Evolutionary conservation across 2,888 invertebrate genomes (phyloP), one percentile per base, ranked within the genome.

Genomic region (Anoncus sp.): DNA sequence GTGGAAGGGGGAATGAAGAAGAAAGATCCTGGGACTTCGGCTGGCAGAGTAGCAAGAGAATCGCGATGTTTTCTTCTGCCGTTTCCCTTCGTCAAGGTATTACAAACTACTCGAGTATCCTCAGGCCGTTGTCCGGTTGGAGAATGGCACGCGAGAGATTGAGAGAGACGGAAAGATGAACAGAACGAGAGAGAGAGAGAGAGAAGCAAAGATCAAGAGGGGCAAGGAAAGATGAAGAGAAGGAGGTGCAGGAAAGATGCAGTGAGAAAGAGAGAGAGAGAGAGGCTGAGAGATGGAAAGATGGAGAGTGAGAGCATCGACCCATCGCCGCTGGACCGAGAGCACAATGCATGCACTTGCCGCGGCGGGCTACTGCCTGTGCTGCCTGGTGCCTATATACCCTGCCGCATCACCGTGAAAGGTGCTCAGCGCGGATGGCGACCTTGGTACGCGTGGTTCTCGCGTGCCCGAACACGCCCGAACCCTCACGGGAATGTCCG

Each of bases 381-480:
- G 60, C 47, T 62, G 49, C 38, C 74, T 62, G 24, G 43, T 75
- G 51, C 59, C 49, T 57, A 18, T 31, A 55, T 47, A 59, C 53
- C 72, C 70, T 49, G 66, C 75, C 71, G 78, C 78, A 71, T 78
- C 74, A 67, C 63, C 47, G 70, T 71, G 82, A 81, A 81, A 81
- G 83, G 80, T 82, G 67, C 79, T 77, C 77, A 67, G 40, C 53
- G 9, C 53, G 75, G 60, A 77, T 74, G 60, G 55, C 82, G 83
- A 81, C 84, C 84, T 84, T 84, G 84, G 81, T 84, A 79, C 84
- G 84, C 84, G 84, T 84, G 84, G 83, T 77, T 81, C 81, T 84
- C 84, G 84, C 84, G 84, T 84, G 84, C 83, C 83, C 83, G 83
- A 84, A 72, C 27, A 2, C 12, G 12, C 14, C 78, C 83, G 83